Conservation (phyloP, 2,113 vertebrate genomes). For the Pangasianodon gigas region DNA sequence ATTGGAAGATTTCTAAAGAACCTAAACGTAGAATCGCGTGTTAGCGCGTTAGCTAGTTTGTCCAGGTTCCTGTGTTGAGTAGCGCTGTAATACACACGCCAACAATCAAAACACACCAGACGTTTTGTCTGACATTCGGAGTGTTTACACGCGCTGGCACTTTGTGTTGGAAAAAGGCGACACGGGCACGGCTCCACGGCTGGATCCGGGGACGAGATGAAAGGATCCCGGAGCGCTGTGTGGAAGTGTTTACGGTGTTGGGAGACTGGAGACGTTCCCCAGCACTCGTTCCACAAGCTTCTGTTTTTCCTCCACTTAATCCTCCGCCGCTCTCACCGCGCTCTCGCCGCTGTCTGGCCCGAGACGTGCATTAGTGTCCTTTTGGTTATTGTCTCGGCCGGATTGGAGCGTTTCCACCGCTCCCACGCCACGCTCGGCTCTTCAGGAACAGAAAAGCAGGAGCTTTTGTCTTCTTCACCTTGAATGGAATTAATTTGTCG, state of each 20-base stretch:
- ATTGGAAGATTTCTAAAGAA: background rate
- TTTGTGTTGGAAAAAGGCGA: conserved; percentile 40
- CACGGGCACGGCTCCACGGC: background rate
- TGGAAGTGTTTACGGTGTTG: conserved; percentile 38
- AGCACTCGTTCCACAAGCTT: background rate
- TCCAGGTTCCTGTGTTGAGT: background rate
- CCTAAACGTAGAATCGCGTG: background rate
- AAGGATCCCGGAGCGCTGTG: background rate
- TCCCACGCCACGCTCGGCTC: conserved; percentile 5
- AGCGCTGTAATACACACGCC: background rate
- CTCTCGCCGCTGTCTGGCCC: background rate
- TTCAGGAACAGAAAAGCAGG: background rate
- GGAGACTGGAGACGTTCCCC: conserved; percentile 21
- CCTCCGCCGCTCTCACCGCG: background rate
- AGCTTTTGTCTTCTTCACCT: background rate
- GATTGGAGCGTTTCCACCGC: background rate
- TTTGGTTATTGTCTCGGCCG: conserved; percentile 10
- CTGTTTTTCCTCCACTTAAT: conserved; percentile 43
- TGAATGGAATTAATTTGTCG: background rate
- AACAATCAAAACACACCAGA: background rate
- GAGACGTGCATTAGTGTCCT: background rate
- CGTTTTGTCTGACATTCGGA: background rate
- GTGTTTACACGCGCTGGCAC: conserved; percentile 35
- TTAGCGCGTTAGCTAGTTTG: background rate
- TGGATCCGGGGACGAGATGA: conserved; percentile 24